These are phyloP conservation scores for Temnopleurus reevesii DNA, from an alignment of 53 echinoderm and acorn worm genomes.

Conservation along the genomic window DNA sequence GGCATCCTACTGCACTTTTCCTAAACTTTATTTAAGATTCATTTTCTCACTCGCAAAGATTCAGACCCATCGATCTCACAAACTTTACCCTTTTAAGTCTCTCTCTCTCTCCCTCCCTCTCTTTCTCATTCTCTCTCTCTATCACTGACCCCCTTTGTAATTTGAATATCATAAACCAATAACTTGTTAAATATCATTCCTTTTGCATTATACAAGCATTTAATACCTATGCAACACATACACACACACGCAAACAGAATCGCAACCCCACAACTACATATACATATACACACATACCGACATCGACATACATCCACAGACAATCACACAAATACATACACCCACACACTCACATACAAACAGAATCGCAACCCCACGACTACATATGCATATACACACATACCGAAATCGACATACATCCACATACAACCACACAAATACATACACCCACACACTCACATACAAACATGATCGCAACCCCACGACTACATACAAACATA, in stretches of 20 bases:
- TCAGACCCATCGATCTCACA: neutral
- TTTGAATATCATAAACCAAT: too few relatives aligned
- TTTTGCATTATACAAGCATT: too few relatives aligned
- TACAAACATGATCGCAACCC: too few relatives aligned
- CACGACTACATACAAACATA: too few relatives aligned
- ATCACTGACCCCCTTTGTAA: too few relatives aligned
- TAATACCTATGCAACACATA: neutral
- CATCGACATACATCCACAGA: too few relatives aligned
- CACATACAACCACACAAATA: too few relatives aligned
- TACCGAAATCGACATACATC: too few relatives aligned
- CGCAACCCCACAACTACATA: neutral
- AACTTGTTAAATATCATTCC: too few relatives aligned
- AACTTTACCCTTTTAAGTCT: neutral
- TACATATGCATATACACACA: too few relatives aligned
- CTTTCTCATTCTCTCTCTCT: neutral
- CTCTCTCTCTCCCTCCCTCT: neutral
- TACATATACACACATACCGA: neutral
- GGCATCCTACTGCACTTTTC: constrained; percentile 36
- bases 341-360: neutral
- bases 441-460: too few relatives aligned
- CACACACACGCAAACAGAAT: neutral
- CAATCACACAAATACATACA: neutral
- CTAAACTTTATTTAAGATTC: neutral
- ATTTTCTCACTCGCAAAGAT: neutral
- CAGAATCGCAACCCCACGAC: too few relatives aligned